A percentile compares a stretch with the other conserved stretches of the same genome.
Evolutionary conservation across 2,113 vertebrate species (phyloP).

Genomic region (Leptocoma aspasia): DNA sequence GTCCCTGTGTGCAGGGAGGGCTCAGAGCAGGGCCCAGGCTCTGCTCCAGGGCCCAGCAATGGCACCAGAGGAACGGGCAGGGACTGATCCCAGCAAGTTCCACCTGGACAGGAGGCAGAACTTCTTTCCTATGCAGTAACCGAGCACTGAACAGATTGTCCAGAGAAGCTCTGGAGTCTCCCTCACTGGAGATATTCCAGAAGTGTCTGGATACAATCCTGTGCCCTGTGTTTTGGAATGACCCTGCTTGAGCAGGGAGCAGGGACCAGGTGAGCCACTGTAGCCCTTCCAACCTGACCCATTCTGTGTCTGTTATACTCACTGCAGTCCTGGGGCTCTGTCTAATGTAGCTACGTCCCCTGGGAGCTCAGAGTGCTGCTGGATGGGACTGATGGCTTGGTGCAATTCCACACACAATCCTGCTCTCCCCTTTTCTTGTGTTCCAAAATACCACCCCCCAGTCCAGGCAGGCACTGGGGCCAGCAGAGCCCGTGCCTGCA

Average conservation of each 20-base stretch:
- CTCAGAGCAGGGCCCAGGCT: background rate
- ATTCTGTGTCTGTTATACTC: background rate
- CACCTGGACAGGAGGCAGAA: background rate
- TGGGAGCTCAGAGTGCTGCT: background rate
- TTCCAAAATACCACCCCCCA: background rate
- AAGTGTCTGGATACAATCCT: background rate
- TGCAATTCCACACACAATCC: background rate
- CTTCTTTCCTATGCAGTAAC: background rate
- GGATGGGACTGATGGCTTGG: background rate
- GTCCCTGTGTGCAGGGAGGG: background rate
- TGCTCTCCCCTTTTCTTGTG: background rate
- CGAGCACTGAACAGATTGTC: fast-evolving
- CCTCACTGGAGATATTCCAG: background rate
- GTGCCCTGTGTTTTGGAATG: background rate
- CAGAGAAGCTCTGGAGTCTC: background rate
- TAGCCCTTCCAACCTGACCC: background rate
- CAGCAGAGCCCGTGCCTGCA: background rate
- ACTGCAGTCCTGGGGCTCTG: background rate
- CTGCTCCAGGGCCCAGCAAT: background rate
- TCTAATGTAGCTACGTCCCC: background rate
- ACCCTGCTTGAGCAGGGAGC: background rate
- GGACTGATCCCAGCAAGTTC: background rate
- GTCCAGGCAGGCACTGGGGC: background rate
- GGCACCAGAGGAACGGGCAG: background rate
- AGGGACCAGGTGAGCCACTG: fast-evolving